Percentiles rank a stretch among this genome's conserved stretches.
Evolutionary conservation across 2,888 invertebrate species (phyloP).

Genomic region (Dicranocentrus wangi): DNA sequence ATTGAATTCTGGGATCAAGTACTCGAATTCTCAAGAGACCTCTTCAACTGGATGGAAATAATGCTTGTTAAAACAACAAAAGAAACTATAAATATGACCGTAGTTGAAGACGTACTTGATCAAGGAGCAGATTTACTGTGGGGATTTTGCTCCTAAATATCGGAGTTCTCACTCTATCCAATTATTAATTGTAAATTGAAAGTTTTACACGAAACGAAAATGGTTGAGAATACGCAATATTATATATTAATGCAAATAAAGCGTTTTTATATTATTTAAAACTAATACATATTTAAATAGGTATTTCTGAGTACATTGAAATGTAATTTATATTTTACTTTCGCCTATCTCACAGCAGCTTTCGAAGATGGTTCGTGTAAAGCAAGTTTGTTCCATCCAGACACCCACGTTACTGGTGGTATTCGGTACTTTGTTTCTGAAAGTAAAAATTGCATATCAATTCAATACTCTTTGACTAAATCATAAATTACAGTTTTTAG

Average conservation of each 20-base stretch:
- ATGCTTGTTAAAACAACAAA: not conserved
- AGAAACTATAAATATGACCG: not conserved
- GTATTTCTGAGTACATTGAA: too few species aligned
- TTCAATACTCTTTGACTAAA: too few species aligned
- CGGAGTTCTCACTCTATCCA: not conserved
- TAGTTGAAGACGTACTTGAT: slow-evolving; percentile 15
- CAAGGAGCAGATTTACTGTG: slow-evolving; percentile 24
- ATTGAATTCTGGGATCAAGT: slow-evolving; percentile 6
- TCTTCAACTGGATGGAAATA: slow-evolving; percentile 17
- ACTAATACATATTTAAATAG: too few species aligned
- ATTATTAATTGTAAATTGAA: not conserved
- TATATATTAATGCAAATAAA: too few species aligned
- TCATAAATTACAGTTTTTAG: too few species aligned
- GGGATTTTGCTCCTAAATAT: slow-evolving; percentile 20
- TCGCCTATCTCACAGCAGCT: slow-evolving; percentile 20
- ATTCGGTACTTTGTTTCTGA: slow-evolving; percentile 67
- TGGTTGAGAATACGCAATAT: too few species aligned
- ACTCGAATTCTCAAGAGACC: not conserved
- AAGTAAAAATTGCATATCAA: too few species aligned
- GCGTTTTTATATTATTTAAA: too few species aligned
- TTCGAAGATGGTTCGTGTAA: slow-evolving; percentile 59
- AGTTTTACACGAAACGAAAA: too few species aligned
- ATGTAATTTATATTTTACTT: not conserved
- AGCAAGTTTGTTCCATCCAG: slow-evolving; percentile 62
- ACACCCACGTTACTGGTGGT: slow-evolving; percentile 62